Conservation (phyloP, 1,140 invertebrate genomes). For the Drosophila parabipectinata region DNA sequence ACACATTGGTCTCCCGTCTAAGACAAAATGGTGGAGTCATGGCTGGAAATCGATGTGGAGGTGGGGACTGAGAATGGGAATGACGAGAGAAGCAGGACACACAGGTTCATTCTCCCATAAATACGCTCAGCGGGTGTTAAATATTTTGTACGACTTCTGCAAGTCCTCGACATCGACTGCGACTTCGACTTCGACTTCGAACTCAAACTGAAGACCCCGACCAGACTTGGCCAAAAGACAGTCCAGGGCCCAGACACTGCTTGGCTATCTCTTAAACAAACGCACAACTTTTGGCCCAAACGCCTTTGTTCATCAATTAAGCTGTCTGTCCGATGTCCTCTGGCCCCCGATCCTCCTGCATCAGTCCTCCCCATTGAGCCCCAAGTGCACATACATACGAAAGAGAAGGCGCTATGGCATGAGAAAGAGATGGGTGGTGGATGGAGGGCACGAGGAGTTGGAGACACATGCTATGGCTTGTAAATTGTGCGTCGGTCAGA, state of each 20-base stretch:
- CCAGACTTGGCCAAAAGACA: constrained; percentile 35
- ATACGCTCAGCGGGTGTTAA: constrained; percentile 81
- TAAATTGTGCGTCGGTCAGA: constrained; percentile 79
- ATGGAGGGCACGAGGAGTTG: constrained; percentile 28
- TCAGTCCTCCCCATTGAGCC: background rate
- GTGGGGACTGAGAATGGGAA: constrained; percentile 6
- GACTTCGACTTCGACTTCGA: constrained; percentile 23
- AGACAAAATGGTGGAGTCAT: constrained; percentile 75
- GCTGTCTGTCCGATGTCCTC: constrained; percentile 55
- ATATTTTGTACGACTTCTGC: constrained; percentile 80
- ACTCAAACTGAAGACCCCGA: constrained; percentile 10
- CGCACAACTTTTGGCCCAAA: constrained; percentile 63
- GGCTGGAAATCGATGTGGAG: constrained; percentile 13
- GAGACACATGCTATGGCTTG: constrained; percentile 78
- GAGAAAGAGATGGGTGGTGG: constrained; percentile 22
- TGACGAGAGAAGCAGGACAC: constrained; percentile 42
- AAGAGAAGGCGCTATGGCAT: constrained; percentile 14
- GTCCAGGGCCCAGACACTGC: constrained; percentile 42
- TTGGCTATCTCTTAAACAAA: constrained; percentile 53
- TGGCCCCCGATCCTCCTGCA: background rate
- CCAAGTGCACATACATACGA: constrained; percentile 17
- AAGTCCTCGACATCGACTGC: constrained; percentile 65
- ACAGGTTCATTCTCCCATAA: constrained; percentile 84
- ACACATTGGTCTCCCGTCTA: constrained; percentile 45
- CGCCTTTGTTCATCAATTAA: constrained; percentile 69